A percentile compares a stretch with the other conserved stretches of the same genome.
These are phyloP conservation scores for Cyrtonyx montezumae DNA, from an alignment of 2,113 vertebrate genomes.

Conservation along the genomic window DNA sequence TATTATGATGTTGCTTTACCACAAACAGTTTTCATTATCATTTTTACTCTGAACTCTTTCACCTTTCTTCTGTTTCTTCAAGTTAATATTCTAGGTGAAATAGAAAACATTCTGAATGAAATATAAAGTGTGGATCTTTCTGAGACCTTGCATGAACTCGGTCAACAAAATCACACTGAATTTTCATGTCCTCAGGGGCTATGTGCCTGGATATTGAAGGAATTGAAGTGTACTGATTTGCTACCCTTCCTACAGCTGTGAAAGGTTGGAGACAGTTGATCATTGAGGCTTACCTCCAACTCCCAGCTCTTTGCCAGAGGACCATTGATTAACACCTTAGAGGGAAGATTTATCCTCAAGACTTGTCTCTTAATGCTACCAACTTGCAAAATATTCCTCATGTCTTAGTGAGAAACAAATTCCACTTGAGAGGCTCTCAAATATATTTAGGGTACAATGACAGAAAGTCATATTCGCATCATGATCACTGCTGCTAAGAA, in stretches of 20 bases:
- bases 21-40: background rate
- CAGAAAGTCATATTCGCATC: background rate
- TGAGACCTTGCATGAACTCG: background rate
- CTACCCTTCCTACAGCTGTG: background rate
- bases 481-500: background rate
- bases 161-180: background rate
- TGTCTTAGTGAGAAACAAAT: background rate
- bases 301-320: background rate
- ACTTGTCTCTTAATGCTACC: background rate
- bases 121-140: background rate
- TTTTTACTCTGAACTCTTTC: background rate
- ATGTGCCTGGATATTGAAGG: background rate
- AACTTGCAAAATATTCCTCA: background rate
- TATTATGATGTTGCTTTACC: background rate
- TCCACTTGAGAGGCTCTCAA: background rate
- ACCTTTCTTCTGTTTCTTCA: background rate
- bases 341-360: background rate
- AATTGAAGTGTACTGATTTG: background rate
- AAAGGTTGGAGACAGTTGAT: background rate
- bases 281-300: background rate
- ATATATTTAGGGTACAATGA: background rate
- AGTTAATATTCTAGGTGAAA: constrained; percentile 3
- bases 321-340: background rate
- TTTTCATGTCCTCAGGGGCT: background rate
- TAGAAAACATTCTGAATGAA: background rate